These are phyloP conservation scores for Dolomedes plantarius DNA, from an alignment of 2,888 invertebrate species.

Conservation along the genomic window DNA sequence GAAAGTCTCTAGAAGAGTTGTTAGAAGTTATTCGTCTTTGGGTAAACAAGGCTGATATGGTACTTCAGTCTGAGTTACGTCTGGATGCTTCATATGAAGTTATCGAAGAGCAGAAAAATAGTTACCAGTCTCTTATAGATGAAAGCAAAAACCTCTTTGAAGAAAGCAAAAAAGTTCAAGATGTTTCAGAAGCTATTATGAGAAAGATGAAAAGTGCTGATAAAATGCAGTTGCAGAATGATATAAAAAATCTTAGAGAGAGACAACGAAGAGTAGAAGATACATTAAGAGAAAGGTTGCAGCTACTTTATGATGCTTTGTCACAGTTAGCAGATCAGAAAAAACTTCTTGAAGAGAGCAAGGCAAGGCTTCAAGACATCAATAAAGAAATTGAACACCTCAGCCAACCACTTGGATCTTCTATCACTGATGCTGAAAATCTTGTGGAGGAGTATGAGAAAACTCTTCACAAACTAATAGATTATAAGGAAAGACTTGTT, in stretches of 20 bases:
- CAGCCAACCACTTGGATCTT: constrained; percentile 90
- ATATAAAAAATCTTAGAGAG: constrained; percentile 88
- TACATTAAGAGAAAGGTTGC: constrained; percentile 86
- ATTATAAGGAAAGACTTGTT: constrained; percentile 76
- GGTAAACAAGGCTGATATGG: constrained; percentile 93
- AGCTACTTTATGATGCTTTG: constrained; percentile 85
- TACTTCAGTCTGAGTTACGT: constrained; percentile 87
- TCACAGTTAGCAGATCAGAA: constrained; percentile 89
- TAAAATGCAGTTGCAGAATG: constrained; percentile 88
- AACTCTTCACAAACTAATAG: constrained; percentile 73
- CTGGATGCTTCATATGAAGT: constrained; percentile 86
- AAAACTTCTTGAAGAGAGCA: constrained; percentile 86
- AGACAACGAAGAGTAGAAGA: constrained; percentile 82
- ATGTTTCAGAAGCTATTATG: constrained; percentile 84
- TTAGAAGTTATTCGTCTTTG: constrained; percentile 89
- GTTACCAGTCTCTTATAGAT: constrained; percentile 77
- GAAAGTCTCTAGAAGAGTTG: constrained; percentile 88
- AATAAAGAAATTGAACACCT: constrained; percentile 88
- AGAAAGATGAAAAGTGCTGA: constrained; percentile 88
- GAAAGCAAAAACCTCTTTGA: constrained; percentile 74
- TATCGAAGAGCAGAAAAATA: constrained; percentile 90
- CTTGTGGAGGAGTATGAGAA: constrained; percentile 79
- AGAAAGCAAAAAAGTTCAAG: constrained; percentile 79
- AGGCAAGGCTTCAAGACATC: constrained; percentile 87
- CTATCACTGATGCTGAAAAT: constrained; percentile 92